phyloP scores from a whole-genome alignment of 2,888 invertebrate species.

The Tenodera sinensis region DNA sequence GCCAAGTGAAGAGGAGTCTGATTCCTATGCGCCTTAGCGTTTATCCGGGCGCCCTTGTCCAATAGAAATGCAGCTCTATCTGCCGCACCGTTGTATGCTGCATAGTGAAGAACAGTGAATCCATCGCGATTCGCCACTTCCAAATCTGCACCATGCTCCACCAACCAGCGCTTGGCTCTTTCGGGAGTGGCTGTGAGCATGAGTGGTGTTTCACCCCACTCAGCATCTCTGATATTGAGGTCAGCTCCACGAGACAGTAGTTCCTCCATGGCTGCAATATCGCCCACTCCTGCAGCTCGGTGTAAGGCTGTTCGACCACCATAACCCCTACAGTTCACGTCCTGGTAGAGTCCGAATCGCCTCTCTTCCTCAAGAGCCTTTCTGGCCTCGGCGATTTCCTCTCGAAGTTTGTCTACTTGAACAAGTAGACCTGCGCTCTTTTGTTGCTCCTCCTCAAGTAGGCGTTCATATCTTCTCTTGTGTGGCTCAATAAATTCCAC shows the following conservation, averaged over 20 bases:
- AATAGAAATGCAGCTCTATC: not conserved
- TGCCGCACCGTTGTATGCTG: not conserved
- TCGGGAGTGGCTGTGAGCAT: not conserved
- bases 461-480: not conserved
- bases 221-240: not conserved
- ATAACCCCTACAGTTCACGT: not conserved
- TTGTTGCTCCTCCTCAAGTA: not conserved
- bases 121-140: not conserved
- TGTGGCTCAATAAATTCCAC: not conserved
- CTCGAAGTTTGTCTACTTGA: not conserved
- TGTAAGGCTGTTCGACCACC: not conserved
- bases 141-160: not conserved
- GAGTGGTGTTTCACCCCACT: not conserved
- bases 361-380: not conserved
- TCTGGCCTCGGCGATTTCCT: not conserved
- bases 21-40: not conserved
- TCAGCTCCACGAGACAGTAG: not conserved
- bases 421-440: not conserved
- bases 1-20: not conserved
- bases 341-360: not conserved
- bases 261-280: not conserved
- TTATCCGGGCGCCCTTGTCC: not conserved
- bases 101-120: not conserved
- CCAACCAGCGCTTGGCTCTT: not conserved
- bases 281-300: not conserved